These are phyloP conservation scores for Orthosia gothica DNA, from an alignment of 2,888 invertebrate species.

Conservation along the genomic window DNA sequence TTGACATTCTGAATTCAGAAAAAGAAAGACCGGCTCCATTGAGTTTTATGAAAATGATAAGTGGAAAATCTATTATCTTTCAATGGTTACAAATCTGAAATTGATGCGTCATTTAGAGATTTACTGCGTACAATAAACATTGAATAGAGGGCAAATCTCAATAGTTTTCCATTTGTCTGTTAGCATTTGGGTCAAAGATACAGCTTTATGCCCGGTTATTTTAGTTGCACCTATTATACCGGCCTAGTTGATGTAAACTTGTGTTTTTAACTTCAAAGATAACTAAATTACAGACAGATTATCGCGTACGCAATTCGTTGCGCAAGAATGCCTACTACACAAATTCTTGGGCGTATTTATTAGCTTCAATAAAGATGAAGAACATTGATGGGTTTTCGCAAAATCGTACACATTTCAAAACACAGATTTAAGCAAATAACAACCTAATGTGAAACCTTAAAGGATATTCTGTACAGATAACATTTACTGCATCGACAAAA, in stretches of 20 bases:
- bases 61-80: slow-evolving; percentile 12
- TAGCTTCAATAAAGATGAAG: slow-evolving; percentile 6
- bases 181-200: slow-evolving; percentile 64
- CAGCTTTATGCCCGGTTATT: slow-evolving; percentile 57
- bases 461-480: slow-evolving; percentile 60
- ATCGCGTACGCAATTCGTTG: slow-evolving; percentile 25
- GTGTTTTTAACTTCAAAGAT: slow-evolving; percentile 43
- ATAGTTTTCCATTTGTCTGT: slow-evolving; percentile 54
- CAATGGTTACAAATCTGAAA: slow-evolving; percentile 18
- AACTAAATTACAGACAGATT: slow-evolving; percentile 35
- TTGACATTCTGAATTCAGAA: too few species aligned
- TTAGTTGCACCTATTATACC: slow-evolving; percentile 58
- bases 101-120: slow-evolving; percentile 29
- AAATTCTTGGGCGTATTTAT: slow-evolving; percentile 19
- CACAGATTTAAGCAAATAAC: slow-evolving; percentile 1
- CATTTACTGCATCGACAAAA: slow-evolving; percentile 73
- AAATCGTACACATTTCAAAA: slow-evolving; percentile 30
- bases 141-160: slow-evolving; percentile 53
- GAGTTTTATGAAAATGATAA: not conserved
- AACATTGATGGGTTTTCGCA: slow-evolving; percentile 2
- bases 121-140: slow-evolving; percentile 35
- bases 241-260: slow-evolving; percentile 44
- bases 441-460: slow-evolving; percentile 44
- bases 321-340: slow-evolving; percentile 10
- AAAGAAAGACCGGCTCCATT: too few species aligned